Evolutionary conservation across 2,113 vertebrate species (phyloP), one percentile per base, ranked within the genome.

Genomic region (Ariopsis seemanni): DNA sequence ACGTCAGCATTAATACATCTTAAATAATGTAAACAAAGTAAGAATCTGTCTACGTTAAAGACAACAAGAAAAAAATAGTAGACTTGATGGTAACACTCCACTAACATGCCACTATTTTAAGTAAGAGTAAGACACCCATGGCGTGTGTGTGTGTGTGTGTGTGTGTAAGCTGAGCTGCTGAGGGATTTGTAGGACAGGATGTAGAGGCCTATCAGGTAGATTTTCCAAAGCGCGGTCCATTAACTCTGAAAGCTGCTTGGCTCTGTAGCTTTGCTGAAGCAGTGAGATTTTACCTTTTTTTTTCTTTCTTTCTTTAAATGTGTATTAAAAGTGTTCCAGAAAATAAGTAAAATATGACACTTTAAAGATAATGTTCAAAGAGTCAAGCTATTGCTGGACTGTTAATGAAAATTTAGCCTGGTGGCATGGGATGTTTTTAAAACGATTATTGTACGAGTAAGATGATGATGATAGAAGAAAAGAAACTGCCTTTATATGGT

Each of bases 161-260:
- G 60, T 83, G 53, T 34, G 30, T 81, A 86, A 86, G 62, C 52
- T 69, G 85, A 86, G 75, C 85, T 86, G 77, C 42, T 0, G 15
- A 69, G 75, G 77, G 52, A 25, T 86, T 86, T 86, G 55, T 53
- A 71, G 62, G 62, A 42, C 85, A 34, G 62, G 63, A 86, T 69
- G 27, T 53, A 57, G 48, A 86, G 85, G 75, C 62, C 55, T 53
- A 80, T 80, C 85, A 80, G 75, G n/a, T 80, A 15, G 18, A 63
- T 48, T 79, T 55, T 80, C 63, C 57, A 86, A 48, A 75, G 69
- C 62, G 72, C 52, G 55, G 25, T 63, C 72, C 3, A 53, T 85
- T 85, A 85, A 77, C 22, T 10, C 22, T 52, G 74, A 86, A 86
- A 34, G 58, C 6, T 50, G 15, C 25, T 53, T 30, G 25, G 42